Evolutionary conservation across 2,797 vertebrate genomes (phyloP), one percentile per base, ranked within the genome.

Genomic region (Pipistrellus kuhlii): DNA sequence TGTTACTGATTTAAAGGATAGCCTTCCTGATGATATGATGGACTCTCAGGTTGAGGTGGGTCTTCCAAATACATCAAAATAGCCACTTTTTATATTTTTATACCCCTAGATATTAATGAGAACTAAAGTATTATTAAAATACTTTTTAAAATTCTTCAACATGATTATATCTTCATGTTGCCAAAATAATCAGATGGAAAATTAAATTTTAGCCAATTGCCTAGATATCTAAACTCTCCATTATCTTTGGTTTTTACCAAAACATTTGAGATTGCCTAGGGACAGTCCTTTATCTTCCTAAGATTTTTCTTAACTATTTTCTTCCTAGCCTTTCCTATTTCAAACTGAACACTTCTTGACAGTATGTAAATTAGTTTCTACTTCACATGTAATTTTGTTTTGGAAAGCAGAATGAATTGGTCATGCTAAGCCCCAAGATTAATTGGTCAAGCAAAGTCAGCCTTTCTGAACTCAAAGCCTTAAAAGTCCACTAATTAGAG

Each of bases 391-490:
- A 69, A 30, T 81, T 95, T 77, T 95, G 9, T 44, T 88, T 73
- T 83, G 59, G 41, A 21, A 92, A 92, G 62, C 48, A 66, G 11
- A 82, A 88, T 90, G 66, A 78, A 66, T 35, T 77, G 48, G 20
- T 81, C 72, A 89, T 38, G 4, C 5, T 94, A 81, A 91, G 23
- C 13, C 25, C 59, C 15, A 94, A 62, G 59, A 62, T 90, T 89
- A 90, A 77, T 41, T 85, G 18, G 41, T 68, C 51, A 90, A 69
- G 44, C 51, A 80, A 77, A 90, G 30, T 80, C 66, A 91, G 71
- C 18, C 72, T 81, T 90, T 90, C 93, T 94, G 71, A 93, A 80
- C 51, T 38, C 48, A 64, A 88, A 90, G 51, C 9, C 41, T 94
- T 91, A 57, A 72, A 4, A 96, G 53, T 88, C 35, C 57, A 82